Evolutionary conservation across 2,888 invertebrate species (phyloP).

Genomic region (Diachrysia chrysitis): DNA sequence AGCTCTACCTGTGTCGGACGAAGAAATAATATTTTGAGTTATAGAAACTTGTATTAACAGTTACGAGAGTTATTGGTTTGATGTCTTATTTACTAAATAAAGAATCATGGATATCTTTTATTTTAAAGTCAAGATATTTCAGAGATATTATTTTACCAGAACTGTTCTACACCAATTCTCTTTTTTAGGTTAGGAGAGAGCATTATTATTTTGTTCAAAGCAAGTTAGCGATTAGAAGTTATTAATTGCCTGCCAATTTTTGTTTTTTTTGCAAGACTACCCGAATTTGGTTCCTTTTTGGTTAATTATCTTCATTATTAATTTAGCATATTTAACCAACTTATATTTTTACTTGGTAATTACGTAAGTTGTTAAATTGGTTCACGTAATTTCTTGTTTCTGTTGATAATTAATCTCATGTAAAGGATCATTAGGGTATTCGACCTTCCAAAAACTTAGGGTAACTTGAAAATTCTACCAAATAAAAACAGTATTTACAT

Average conservation of each 20-base stretch:
- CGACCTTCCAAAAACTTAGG: background rate
- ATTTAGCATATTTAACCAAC: conserved; percentile 1
- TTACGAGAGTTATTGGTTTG: background rate
- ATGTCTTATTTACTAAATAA: background rate
- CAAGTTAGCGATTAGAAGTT: no score
- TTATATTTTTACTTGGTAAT: conserved; percentile 3
- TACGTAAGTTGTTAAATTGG: background rate
- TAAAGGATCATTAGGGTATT: background rate
- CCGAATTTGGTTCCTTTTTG: background rate
- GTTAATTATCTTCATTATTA: background rate
- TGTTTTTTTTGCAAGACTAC: no score
- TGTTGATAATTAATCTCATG: background rate
- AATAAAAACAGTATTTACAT: background rate
- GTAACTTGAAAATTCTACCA: background rate
- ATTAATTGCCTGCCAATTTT: no score
- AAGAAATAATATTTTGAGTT: background rate
- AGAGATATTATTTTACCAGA: background rate
- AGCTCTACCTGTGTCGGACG: background rate
- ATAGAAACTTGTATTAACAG: background rate
- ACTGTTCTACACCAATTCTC: no score
- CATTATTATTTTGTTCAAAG: no score
- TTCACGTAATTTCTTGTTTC: conserved; percentile 3
- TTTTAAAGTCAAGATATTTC: background rate
- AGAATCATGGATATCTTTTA: background rate
- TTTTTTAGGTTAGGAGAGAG: no score